Conservation (phyloP, 2,797 vertebrate genomes). For the Pseudochromis fuscus region DNA sequence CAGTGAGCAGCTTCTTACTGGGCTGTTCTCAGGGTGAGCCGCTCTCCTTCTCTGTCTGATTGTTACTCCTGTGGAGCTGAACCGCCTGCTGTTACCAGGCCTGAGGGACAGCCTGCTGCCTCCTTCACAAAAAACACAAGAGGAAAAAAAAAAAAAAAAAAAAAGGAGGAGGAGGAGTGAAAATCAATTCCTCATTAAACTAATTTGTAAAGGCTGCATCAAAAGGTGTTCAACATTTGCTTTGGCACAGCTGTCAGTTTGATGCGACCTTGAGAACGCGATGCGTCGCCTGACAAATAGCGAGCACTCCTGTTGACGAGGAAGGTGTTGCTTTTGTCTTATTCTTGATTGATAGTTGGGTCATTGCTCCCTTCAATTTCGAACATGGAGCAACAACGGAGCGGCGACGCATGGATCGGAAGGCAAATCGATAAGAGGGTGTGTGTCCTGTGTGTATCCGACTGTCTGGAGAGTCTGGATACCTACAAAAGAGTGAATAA, state of each 20-base stretch:
- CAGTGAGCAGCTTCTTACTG: slow-evolving; percentile 65
- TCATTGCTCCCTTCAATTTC: slow-evolving; percentile 63
- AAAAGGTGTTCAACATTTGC: slow-evolving; percentile 84
- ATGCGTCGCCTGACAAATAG: slow-evolving; percentile 69
- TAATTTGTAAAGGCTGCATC: slow-evolving; percentile 84
- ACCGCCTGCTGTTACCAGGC: slow-evolving; percentile 74
- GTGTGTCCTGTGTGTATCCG: slow-evolving; percentile 1
- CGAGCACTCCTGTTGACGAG: slow-evolving; percentile 37
- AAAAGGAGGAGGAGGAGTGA: slow-evolving; percentile 45
- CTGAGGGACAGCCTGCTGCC: slow-evolving; percentile 75
- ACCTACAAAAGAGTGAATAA: slow-evolving; percentile 34
- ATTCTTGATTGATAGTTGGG: slow-evolving; percentile 76
- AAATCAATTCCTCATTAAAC: slow-evolving; percentile 87
- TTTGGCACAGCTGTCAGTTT: slow-evolving; percentile 75
- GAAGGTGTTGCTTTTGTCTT: slow-evolving; percentile 73
- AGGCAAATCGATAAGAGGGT: slow-evolving; percentile 63
- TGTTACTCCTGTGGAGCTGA: slow-evolving; percentile 76
- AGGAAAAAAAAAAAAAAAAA: neutral
- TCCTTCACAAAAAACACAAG: slow-evolving; percentile 36
- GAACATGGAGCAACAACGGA: slow-evolving; percentile 53
- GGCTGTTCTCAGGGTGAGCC: slow-evolving; percentile 57
- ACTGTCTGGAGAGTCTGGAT: slow-evolving; percentile 18
- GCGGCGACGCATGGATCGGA: slow-evolving; percentile 46
- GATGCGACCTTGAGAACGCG: slow-evolving; percentile 77
- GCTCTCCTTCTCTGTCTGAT: slow-evolving; percentile 70